These are phyloP conservation scores for Silurus meridionalis DNA, from an alignment of 2,113 vertebrate genomes.

Conservation along the genomic window DNA sequence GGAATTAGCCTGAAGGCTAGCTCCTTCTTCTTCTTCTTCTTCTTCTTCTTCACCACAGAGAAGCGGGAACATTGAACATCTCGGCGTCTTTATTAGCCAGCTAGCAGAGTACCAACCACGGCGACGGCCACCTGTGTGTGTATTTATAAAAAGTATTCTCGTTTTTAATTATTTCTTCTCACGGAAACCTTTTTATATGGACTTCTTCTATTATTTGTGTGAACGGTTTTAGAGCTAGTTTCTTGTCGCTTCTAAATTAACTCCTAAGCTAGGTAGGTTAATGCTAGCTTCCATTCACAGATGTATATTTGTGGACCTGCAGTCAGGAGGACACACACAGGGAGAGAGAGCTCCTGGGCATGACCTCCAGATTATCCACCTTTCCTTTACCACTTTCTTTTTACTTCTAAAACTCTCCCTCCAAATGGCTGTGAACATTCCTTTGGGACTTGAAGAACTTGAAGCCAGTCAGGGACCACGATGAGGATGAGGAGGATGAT, in stretches of 20 bases:
- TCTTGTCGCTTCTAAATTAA: neutral
- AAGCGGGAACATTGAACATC: conserved; percentile 4
- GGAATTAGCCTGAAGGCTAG: neutral
- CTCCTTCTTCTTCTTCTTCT: neutral
- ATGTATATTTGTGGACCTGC: neutral
- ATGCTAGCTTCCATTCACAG: neutral
- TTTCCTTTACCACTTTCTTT: neutral
- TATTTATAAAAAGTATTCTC: neutral
- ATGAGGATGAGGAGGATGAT: too few species aligned
- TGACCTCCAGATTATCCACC: neutral
- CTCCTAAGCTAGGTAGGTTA: neutral
- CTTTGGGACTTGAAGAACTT: neutral
- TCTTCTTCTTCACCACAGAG: too few species aligned
- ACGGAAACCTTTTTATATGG: neutral
- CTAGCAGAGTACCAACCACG: neutral
- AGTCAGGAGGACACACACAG: neutral
- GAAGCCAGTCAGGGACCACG: neutral
- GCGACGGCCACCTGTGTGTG: too few species aligned
- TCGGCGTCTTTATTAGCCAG: neutral
- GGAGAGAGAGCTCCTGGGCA: neutral
- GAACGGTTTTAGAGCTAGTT: neutral
- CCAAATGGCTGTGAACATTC: neutral
- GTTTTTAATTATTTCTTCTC: neutral
- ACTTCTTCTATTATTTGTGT: neutral
- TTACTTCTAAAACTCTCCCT: neutral